Base-by-base conservation (phyloP, 2,888 invertebrate genomes). In the Priocnemis perturbator region DNA sequence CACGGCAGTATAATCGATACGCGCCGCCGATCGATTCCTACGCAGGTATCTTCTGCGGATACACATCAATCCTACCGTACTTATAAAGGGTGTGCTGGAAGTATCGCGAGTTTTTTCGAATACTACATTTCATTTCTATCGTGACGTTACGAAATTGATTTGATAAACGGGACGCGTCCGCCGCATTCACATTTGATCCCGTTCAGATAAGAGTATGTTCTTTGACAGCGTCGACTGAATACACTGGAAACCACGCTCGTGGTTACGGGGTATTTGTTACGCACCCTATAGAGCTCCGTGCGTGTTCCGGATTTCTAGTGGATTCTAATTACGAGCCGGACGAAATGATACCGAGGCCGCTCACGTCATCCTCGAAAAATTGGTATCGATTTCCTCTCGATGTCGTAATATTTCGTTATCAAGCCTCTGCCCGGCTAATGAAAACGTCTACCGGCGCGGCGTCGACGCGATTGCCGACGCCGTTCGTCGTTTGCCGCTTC, bases 341-440 rank as follows among this genome's bases (percentile, higher is more conserved):
- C 60, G 69, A 64, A 71, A 69, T 50, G 64, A 69, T 72, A 74
- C 55, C 44, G 45, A 20, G 50, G 23, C 11, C 50, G 63, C 55
- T 61, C 65, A 56, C 64, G 68, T 63, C 58, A 23, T 62, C 69
- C 71, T 70, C 74, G 69, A 78, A 76, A 78, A 78, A 76, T 78
- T 78, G 58, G 64, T 67, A 78, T 76, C 65, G 76, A 72, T 70
- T 64, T 52, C 14, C 66, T 66, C 72, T 67, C 60, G 58, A 68
- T 73, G 71, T 67, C 69, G 69, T 66, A 71, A 78, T 73, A 77
- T 77, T 76, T 73, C 78, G 69, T 71, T 77, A 73, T 61, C 48
- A 59, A 57, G 23, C 64, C 62, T 60, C 61, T 59, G 48, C 3
- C 3, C 50, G 56, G 53, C 64, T 71, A 68, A 74, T 71, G 66